A percentile compares a stretch with the other conserved stretches of the same genome.
phyloP scores from a whole-genome alignment of 92 coral and sea anemone species.

The Metridium senile region DNA sequence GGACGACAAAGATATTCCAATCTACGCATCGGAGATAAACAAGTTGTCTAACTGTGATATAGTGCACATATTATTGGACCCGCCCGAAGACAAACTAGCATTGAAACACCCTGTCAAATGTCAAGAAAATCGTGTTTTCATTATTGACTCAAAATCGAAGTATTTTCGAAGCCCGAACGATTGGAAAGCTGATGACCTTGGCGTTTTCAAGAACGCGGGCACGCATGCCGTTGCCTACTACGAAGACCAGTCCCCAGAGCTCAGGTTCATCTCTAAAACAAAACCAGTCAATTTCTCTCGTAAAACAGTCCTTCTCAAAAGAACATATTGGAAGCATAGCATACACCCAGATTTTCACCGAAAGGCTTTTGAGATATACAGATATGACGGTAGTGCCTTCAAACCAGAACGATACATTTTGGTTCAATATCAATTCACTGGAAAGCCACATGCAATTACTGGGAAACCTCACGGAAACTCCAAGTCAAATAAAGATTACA shows the following conservation, averaged over 20 bases:
- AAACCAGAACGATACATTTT: no score
- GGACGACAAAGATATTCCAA: slow-evolving; percentile 26
- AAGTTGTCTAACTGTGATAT: slow-evolving; percentile 25
- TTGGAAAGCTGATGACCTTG: slow-evolving; percentile 59
- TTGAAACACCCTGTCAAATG: slow-evolving; percentile 25
- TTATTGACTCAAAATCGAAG: slow-evolving; percentile 19
- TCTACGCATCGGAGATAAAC: slow-evolving; percentile 20
- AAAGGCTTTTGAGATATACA: slow-evolving; percentile 20
- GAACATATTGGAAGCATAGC: slow-evolving; percentile 52
- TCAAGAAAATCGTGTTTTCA: slow-evolving; percentile 29
- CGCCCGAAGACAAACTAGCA: slow-evolving; percentile 23
- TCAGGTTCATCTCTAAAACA: slow-evolving; percentile 12
- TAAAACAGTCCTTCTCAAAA: slow-evolving; percentile 17
- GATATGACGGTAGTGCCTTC: no score
- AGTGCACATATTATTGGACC: slow-evolving; percentile 20
- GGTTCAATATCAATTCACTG: not conserved
- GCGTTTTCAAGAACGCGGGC: slow-evolving; percentile 27
- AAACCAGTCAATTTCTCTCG: slow-evolving; percentile 24
- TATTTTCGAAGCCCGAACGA: slow-evolving; percentile 11
- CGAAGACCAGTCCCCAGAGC: not conserved
- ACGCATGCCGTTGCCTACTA: slow-evolving; percentile 18
- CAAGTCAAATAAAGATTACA: not conserved
- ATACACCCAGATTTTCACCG: slow-evolving; percentile 31
- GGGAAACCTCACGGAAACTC: not conserved
- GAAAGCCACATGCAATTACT: not conserved